Percentiles rank a stretch among this genome's conserved stretches.
These are phyloP conservation scores for Clarias batrachus DNA, from an alignment of 2,113 vertebrate genomes.

Conservation along the genomic window DNA sequence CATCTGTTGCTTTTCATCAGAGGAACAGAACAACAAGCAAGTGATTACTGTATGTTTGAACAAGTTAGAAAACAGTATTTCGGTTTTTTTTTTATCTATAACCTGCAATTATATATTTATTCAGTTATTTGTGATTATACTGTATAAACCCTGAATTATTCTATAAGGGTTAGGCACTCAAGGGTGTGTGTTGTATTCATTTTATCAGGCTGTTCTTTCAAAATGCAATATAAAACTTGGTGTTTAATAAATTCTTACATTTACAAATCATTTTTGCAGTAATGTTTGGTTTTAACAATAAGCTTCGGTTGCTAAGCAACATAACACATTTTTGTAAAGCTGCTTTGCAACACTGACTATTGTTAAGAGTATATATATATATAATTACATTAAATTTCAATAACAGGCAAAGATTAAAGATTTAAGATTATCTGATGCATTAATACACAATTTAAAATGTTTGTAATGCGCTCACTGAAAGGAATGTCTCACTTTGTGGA, in stretches of 20 bases:
- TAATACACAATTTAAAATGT: no score
- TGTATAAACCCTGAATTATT: neutral
- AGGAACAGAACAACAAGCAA: neutral
- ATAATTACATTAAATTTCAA: no score
- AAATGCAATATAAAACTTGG: neutral
- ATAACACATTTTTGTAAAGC: no score
- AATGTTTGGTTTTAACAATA: no score
- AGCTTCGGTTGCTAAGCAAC: no score
- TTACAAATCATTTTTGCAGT: no score
- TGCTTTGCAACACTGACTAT: no score
- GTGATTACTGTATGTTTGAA: neutral
- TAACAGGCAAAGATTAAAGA: no score
- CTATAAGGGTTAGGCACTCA: neutral
- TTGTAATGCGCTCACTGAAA: no score
- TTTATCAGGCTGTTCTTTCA: neutral
- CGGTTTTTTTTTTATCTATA: neutral
- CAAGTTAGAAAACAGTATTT: neutral
- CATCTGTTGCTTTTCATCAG: conserved; percentile 31
- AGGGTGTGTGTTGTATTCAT: neutral
- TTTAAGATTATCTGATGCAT: no score
- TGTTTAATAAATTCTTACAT: neutral
- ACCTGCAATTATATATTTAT: neutral
- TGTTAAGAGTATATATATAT: no score
- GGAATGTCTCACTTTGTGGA: no score
- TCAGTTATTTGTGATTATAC: neutral